Evolutionary conservation across 2,797 vertebrate species (phyloP), one percentile per base, ranked within the genome.

Genomic region (Gallinago stenura): DNA sequence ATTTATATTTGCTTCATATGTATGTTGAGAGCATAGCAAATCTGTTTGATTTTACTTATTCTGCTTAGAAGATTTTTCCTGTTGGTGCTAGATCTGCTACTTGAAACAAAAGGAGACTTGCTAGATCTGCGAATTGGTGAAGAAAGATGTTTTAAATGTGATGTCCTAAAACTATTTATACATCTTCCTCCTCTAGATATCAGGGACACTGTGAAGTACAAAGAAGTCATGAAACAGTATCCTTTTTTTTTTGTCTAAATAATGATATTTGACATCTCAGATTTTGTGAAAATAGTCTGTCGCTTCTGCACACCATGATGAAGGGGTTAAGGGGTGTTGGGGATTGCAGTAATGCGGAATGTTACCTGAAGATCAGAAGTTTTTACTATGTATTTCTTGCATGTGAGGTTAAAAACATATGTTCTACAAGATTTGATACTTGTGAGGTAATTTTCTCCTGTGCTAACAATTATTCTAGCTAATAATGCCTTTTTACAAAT

Each of bases 171-270:
- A 12, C 30, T 82, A 3, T 51, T 69, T 68, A 0, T 53, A 2
- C 10, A 5, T 60, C 9, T 70, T 89, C 50, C 33, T 83, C 33
- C 39, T 43, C 12, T 95, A 99, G 99, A 99, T 98, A 99, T 99
- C 92, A 98, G 99, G 71, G 99, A 99, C 98, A 99, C 99, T 0
- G 99, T 99, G 71, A 99, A 99, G 94, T 99, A 99, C 96, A 99
- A 99, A 97, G 99, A 99, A 97, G 99, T 99, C 24, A 99, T 99
- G 99, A 99, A 99, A 85, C 99, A 99, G 98, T 99, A 99, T 99
- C 98, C 98, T 98, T 97, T 83, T 64, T 64, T 35, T 53, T 46
- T 45, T 46, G 9, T 35, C 9, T 58, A 28, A 77, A 37, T 73
- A 70, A 41, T 20, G 10, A 15, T 56, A 17, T 15, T 53, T 79